Percentiles rank a stretch among this genome's conserved stretches.
Conservation (phyloP, 2,888 invertebrate genomes). For the Nudaria mundana region DNA sequence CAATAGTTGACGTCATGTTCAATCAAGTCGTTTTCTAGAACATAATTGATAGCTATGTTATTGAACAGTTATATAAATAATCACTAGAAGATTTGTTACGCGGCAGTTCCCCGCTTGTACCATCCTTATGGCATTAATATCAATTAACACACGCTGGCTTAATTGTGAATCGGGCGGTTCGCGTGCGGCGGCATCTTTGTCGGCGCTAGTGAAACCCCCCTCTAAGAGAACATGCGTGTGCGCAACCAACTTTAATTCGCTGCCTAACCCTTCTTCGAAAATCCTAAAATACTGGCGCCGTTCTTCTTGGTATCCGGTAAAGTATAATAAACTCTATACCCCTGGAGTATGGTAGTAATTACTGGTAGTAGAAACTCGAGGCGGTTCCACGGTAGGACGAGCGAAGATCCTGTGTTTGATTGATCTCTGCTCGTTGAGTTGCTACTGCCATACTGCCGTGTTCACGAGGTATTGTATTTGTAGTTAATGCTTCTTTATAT, state of each 20-base stretch:
- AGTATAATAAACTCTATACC: slow-evolving; percentile 50
- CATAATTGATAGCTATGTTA: slow-evolving; percentile 18
- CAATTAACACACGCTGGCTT: slow-evolving; percentile 80
- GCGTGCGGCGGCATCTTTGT: slow-evolving; percentile 79
- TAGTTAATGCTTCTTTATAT: slow-evolving; percentile 36
- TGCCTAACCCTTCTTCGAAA: slow-evolving; percentile 65
- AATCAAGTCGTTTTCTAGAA: slow-evolving; percentile 21
- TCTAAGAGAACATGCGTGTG: slow-evolving; percentile 41
- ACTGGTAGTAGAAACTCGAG: slow-evolving; percentile 50
- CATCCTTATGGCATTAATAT: slow-evolving; percentile 74
- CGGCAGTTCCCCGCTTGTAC: slow-evolving; percentile 45
- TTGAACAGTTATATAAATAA: slow-evolving; percentile 23
- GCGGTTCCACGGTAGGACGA: slow-evolving; percentile 69
- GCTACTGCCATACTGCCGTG: slow-evolving; percentile 32
- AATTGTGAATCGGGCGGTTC: slow-evolving; percentile 77
- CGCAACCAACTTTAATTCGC: slow-evolving; percentile 61
- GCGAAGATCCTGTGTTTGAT: slow-evolving; percentile 75
- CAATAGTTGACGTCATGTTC: slow-evolving; percentile 21
- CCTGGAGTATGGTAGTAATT: slow-evolving; percentile 45
- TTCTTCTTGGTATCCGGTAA: slow-evolving; percentile 38
- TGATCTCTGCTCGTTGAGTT: slow-evolving; percentile 47
- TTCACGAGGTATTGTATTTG: slow-evolving; percentile 31
- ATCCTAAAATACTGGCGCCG: slow-evolving; percentile 77
- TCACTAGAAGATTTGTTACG: slow-evolving; percentile 16
- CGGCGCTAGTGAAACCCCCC: slow-evolving; percentile 56